Conservation (phyloP, 2,113 vertebrate species). For the Crotalus tigris region DNA sequence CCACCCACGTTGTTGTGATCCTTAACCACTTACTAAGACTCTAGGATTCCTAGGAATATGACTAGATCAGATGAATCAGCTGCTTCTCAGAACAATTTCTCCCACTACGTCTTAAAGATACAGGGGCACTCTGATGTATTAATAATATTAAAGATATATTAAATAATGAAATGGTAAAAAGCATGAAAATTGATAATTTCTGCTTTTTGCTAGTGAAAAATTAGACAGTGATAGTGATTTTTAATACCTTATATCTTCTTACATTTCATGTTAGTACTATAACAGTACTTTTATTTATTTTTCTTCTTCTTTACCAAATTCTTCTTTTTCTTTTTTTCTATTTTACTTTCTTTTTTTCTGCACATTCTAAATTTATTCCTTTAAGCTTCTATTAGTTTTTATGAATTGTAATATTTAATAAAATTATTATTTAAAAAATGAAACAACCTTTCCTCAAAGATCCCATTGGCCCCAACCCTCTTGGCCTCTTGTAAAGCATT, state of each 20-base stretch:
- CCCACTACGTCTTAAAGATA: not conserved
- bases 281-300: not conserved
- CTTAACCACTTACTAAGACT: not conserved
- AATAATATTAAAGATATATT: not conserved
- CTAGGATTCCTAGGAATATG: constrained; percentile 3
- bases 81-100: not conserved
- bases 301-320: not conserved
- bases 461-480: not conserved
- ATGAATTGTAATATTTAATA: not conserved
- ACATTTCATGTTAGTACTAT: not conserved
- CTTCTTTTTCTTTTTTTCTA: not conserved
- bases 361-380: not conserved
- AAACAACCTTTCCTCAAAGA: not conserved
- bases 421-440: not conserved
- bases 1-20: not conserved
- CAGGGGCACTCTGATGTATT: not conserved
- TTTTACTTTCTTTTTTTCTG: not conserved
- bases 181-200: not conserved
- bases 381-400: not conserved
- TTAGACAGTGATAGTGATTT: not conserved
- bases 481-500: not conserved
- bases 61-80: not conserved
- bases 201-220: not conserved
- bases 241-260: not conserved
- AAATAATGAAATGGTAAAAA: not conserved